Conservation (phyloP, 2,113 vertebrate species). For the Ivindomyrus marchei region DNA sequence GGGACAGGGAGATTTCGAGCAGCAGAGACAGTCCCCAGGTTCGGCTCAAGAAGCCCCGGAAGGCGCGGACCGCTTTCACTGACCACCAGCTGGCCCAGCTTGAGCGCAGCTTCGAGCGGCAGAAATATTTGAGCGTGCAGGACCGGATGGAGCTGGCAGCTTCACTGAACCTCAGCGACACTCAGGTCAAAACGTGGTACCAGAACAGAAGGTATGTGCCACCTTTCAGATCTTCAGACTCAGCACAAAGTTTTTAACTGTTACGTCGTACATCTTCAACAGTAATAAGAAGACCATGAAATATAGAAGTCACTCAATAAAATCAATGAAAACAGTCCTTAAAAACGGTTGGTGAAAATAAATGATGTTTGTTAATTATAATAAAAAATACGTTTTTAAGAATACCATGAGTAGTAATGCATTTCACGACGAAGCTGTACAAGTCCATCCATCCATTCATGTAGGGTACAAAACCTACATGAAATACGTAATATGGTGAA, state of each 20-base stretch:
- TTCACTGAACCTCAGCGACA: conserved; percentile 97
- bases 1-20: conserved; percentile 94
- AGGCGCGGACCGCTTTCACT: conserved; percentile 95
- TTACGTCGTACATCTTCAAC: not conserved
- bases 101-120: conserved; percentile 95
- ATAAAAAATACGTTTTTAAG: not conserved
- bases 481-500: not conserved
- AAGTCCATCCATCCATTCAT: not conserved
- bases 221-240: not conserved
- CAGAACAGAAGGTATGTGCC: conserved; percentile 89
- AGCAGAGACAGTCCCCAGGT: conserved; percentile 91
- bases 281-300: not conserved
- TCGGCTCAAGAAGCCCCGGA: conserved; percentile 91
- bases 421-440: not conserved
- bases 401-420: not conserved
- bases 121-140: conserved; percentile 96
- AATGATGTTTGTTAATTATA: not conserved
- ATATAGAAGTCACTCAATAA: not conserved
- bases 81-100: conserved; percentile 97
- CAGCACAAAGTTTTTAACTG: not conserved
- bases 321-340: not conserved
- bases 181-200: conserved; percentile 99
- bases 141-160: conserved; percentile 98
- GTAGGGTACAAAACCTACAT: not conserved
- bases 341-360: not conserved